Base-by-base conservation (phyloP, 2,888 invertebrate genomes). In the Elegia similella region DNA sequence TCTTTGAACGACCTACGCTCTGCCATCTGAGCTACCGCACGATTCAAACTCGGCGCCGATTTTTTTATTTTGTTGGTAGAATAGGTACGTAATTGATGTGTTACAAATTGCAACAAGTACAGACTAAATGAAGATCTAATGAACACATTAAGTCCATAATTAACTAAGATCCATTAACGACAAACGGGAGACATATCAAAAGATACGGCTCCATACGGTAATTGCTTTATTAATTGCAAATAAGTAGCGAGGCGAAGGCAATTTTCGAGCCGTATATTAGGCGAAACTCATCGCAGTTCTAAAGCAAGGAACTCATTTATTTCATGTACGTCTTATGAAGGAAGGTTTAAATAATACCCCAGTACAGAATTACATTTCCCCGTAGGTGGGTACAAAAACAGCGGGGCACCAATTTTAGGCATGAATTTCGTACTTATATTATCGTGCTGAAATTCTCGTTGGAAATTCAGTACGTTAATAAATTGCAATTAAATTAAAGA, bases 271-370 rank as follows among this genome's bases (percentile, higher is more conserved):
- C 30, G 29, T 30, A 13, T 30, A 29, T 48, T 30, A 30, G 30
- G 13, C 2, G 8, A 48, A 48, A 48, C 47, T 48, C 47, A 48
- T 48, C 47, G 23, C 23, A 46, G 16, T 34, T 17, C 42, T 23
- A n/a, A 52, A 42, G 13, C 42, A 53, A 30, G 42, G 17, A 52
- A 43, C 54, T 44, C 43, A 54, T 44, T 54, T 54, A 44, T 43
- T 42, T 48, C 17, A 13, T 46, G 52, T 13, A 56, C 23, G n/a
- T 38, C 42, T 52, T 57, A 52, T 52, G 52, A 52, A 32, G 52
- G 17, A 38, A 56, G 53, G 56, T 59, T 59, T 55, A 54, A 59
- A 59, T 61, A 56, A 59, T 59, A 16, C 53, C 32, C 48, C 23
- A 30, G 55, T 50, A 44, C 57, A 42, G 44, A 59, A 61, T 59